These are phyloP conservation scores for Anhinga anhinga DNA, from an alignment of 2,113 vertebrate species.

Conservation along the genomic window DNA sequence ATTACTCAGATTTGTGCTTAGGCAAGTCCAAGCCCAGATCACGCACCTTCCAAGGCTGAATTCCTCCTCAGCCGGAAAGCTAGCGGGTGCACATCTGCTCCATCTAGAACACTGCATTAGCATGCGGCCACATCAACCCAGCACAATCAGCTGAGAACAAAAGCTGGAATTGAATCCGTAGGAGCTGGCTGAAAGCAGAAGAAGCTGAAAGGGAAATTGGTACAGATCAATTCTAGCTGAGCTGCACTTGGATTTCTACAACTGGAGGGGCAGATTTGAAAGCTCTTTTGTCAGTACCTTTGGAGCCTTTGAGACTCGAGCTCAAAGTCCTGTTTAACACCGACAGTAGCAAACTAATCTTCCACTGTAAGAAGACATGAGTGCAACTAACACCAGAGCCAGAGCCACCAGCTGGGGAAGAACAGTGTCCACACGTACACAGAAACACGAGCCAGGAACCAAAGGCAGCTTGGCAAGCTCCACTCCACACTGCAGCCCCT, in stretches of 20 bases:
- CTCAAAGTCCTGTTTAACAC: neutral
- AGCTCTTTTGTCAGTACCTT: neutral
- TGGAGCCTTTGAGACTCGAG: neutral
- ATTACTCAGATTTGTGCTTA: neutral
- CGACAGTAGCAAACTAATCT: neutral
- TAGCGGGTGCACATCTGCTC: neutral
- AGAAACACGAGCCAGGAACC: neutral
- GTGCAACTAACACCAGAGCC: neutral
- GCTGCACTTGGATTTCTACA: neutral
- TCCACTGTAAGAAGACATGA: neutral
- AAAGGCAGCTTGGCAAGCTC: neutral
- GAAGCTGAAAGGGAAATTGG: neutral
- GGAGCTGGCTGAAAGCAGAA: neutral
- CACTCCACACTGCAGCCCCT: neutral
- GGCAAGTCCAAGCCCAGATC: conserved; percentile 14
- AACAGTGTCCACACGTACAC: neutral
- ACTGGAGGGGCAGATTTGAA: neutral
- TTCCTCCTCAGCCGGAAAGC: neutral
- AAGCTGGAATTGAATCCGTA: neutral
- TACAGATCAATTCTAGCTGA: neutral
- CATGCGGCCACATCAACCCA: neutral
- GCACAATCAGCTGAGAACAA: neutral
- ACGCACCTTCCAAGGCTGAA: neutral
- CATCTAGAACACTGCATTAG: neutral
- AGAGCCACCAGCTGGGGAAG: neutral